Evolutionary conservation across 2,888 invertebrate species (phyloP).

Genomic region (Plusia festucae): DNA sequence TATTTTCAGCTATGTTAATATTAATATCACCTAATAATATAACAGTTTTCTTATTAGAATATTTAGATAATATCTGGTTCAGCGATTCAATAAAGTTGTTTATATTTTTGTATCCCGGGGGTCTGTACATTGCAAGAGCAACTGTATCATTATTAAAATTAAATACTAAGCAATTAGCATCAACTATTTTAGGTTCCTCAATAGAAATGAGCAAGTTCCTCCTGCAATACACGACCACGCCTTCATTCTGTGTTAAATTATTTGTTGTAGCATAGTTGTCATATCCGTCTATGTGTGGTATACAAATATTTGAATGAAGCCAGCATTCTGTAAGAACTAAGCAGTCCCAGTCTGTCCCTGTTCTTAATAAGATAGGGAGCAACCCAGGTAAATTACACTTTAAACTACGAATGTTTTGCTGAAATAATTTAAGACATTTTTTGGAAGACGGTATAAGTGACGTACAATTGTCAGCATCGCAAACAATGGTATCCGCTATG

Average conservation of each 20-base stretch:
- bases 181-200: constrained; percentile 5
- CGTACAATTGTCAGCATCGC: constrained; percentile 6
- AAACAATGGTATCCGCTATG: constrained; percentile 6
- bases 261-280: constrained; percentile 1
- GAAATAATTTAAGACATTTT: constrained; percentile 9
- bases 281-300: constrained; percentile 7
- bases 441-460: background rate
- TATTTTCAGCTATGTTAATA: constrained; percentile 3
- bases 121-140: constrained; percentile 13
- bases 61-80: constrained; percentile 4
- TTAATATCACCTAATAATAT: constrained; percentile 12
- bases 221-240: constrained; percentile 1
- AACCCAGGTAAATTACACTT: constrained; percentile 15
- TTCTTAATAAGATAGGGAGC: constrained; percentile 1
- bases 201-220: background rate
- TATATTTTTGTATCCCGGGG: constrained; percentile 11
- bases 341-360: constrained; percentile 12
- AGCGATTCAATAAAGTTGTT: constrained; percentile 2
- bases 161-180: no score
- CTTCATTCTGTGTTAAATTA: constrained; percentile 10
- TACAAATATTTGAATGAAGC: background rate
- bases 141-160: constrained; percentile 11
- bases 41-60: constrained; percentile 5
- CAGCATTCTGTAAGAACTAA: constrained; percentile 8
- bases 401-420: constrained; percentile 10